Evolutionary conservation across 2,797 vertebrate genomes (phyloP), one percentile per base, ranked within the genome.

Genomic region (Sparus aurata): DNA sequence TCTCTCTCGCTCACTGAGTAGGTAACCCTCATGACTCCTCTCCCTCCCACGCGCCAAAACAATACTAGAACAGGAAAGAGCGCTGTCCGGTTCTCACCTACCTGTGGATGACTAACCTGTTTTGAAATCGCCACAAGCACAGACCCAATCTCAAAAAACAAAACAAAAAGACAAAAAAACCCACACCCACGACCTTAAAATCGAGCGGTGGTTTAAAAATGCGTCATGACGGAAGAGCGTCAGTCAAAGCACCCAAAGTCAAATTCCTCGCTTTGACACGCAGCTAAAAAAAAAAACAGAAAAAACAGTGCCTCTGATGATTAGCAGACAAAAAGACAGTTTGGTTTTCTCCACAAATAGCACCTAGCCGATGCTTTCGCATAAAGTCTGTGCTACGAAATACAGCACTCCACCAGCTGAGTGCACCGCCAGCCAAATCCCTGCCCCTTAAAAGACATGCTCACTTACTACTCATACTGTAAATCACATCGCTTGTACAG

Each of bases 41-140:
- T 81, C 22, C 82, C 82, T 79, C 88, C 89, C 20, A 92, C 86
- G n/a, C 86, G 89, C 64, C 62, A 85, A 89, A 91, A 91, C 84
- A 88, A 83, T 80, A 84, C 85, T 85, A 71, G 76, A 83, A 84
- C 61, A 80, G 83, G 83, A 92, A 87, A 85, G 63, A 85, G 63
- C 2, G 25, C 69, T 70, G 77, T 82, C 82, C 81, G 38, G 67
- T 65, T 85, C 82, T 88, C 70, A 83, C 87, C 72, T 87, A 83
- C 76, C 76, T 85, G 67, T 74, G 34, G 58, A 75, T 87, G 85
- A 86, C 75, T 89, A 76, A 85, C 30, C 57, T 34, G 67, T 75
- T 79, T 82, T 46, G 72, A 58, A 58, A 69, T 52, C 64, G 60
- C 52, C 27, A 16, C 30, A 23, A 55, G 23, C 67, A 68, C 4